phyloP scores from a whole-genome alignment of 2,888 invertebrate genomes.

The Cheilosia grossa region DNA sequence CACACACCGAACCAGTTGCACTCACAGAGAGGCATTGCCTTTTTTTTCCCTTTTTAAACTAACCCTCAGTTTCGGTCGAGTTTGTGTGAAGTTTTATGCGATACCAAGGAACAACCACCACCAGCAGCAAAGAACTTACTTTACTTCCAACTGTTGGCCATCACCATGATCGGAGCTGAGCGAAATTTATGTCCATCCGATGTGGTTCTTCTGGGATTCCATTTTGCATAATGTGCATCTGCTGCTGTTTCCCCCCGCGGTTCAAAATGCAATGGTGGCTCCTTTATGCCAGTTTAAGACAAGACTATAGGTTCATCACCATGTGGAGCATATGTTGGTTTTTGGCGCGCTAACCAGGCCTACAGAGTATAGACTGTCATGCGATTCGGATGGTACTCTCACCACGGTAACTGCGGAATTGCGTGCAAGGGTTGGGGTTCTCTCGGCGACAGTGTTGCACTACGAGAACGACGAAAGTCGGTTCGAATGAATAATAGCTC shows the following conservation, averaged over 20 bases:
- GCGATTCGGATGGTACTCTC: slow-evolving; percentile 44
- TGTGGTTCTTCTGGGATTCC: slow-evolving; percentile 75
- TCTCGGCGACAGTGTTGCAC: neutral
- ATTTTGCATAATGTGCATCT: slow-evolving; percentile 77
- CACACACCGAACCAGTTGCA: slow-evolving; percentile 22
- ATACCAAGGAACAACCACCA: slow-evolving; percentile 19
- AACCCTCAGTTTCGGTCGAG: slow-evolving; percentile 9
- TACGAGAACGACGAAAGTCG: slow-evolving; percentile 50
- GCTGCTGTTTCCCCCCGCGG: slow-evolving; percentile 56
- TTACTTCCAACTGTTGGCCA: slow-evolving; percentile 69
- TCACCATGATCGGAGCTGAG: slow-evolving; percentile 67
- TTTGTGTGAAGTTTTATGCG: slow-evolving; percentile 43
- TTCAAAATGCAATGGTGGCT: neutral
- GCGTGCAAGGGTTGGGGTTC: slow-evolving; percentile 61
- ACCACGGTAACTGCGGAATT: slow-evolving; percentile 63
- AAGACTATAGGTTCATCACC: slow-evolving; percentile 53
- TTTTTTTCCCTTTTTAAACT: neutral
- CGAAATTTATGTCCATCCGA: slow-evolving; percentile 71
- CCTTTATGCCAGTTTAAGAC: slow-evolving; percentile 13
- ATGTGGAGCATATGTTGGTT: slow-evolving; percentile 59
- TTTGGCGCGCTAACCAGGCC: slow-evolving; percentile 56
- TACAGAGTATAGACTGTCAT: slow-evolving; percentile 38
- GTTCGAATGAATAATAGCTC: slow-evolving; percentile 57
- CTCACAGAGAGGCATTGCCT: slow-evolving; percentile 1
- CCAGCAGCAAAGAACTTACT: slow-evolving; percentile 36